Conservation (phyloP, 2,888 invertebrate genomes). For the Harpalus rufipes region DNA sequence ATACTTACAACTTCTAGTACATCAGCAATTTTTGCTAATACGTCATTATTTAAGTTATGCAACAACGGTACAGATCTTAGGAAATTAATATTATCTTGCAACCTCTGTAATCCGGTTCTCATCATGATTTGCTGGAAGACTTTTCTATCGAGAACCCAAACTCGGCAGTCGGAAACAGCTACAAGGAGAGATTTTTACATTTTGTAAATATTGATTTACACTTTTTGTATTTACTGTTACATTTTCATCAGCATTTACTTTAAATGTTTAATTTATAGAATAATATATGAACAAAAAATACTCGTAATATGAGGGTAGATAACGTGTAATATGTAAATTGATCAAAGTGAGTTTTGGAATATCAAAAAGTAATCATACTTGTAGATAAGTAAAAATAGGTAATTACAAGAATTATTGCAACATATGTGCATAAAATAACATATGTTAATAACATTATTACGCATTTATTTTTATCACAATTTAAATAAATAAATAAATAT, state of each 20-base stretch:
- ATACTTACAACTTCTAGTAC: slow-evolving; percentile 83
- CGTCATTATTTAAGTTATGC: slow-evolving; percentile 79
- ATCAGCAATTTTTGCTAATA: slow-evolving; percentile 84
- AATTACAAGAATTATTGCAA: not conserved
- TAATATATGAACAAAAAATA: not conserved
- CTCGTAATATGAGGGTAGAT: slow-evolving; percentile 17
- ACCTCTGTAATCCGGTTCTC: slow-evolving; percentile 83
- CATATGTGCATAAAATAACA: not conserved
- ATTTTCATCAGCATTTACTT: slow-evolving; percentile 20
- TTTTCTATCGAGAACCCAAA: slow-evolving; percentile 85
- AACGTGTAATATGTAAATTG: slow-evolving; percentile 6
- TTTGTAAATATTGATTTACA: not conserved
- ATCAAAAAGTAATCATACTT: slow-evolving; percentile 4
- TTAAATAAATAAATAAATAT: too few relatives aligned
- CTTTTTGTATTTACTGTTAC: not conserved
- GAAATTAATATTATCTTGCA: slow-evolving; percentile 84
- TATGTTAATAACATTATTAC: too few relatives aligned
- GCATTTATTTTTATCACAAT: too few relatives aligned
- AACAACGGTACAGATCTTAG: slow-evolving; percentile 83
- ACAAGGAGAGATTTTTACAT: not conserved
- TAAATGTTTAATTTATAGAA: not conserved
- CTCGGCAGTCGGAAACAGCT: slow-evolving; percentile 82
- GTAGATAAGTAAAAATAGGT: not conserved
- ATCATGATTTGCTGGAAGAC: slow-evolving; percentile 87
- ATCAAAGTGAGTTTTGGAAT: not conserved